Evolutionary conservation across 2,113 vertebrate genomes (phyloP), one percentile per base, ranked within the genome.

Genomic region (Pteruthius melanotis): DNA sequence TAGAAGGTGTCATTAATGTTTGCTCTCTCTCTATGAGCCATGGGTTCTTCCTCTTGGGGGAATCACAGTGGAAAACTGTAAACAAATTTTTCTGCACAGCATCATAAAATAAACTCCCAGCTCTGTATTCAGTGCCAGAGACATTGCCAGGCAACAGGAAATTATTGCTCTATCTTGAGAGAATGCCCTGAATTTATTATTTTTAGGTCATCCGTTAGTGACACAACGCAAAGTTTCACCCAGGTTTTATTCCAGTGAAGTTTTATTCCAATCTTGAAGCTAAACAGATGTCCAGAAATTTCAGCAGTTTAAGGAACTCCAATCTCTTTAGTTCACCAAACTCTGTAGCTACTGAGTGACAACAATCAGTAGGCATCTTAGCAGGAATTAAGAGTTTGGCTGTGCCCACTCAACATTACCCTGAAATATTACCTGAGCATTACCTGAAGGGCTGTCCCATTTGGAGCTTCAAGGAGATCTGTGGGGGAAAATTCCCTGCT

Each of bases 111-210:
- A 93, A 96, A 95, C 81, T 94, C 71, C 71, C 68, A 83, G 71
- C 53, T 95, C 90, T 86, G 59, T 60, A 33, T 79, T 86, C 31
- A 19, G 79, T 56, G 79, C 35, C 1, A 7, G 49, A 74, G 45
- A 80, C 66, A 95, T 83, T 94, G 93, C 91, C 94, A 96, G 71
- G 94, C 93, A 97, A 96, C 96, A 88, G 85, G 40, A 96, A 89
- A 89, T 61, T 23, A 95, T 79, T 79, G 49, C 70, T 94, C 1
- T 71, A 79, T 93, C 83, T 76, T 82, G 74, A 91, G 74, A 93
- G 75, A 95, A 94, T 91, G 65, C 60, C 60, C 53, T 57, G 61
- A 53, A 82, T 94, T 94, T 57, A 82, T 91, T 95, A 76, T 72
- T 96, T 95, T 96, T 82, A 84, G 57, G 69, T 72, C 74, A 89